A percentile compares a stretch with the other conserved stretches of the same genome.
These are phyloP conservation scores for Pseudanteris insignis DNA, from an alignment of 2,888 invertebrate species.

Conservation along the genomic window DNA sequence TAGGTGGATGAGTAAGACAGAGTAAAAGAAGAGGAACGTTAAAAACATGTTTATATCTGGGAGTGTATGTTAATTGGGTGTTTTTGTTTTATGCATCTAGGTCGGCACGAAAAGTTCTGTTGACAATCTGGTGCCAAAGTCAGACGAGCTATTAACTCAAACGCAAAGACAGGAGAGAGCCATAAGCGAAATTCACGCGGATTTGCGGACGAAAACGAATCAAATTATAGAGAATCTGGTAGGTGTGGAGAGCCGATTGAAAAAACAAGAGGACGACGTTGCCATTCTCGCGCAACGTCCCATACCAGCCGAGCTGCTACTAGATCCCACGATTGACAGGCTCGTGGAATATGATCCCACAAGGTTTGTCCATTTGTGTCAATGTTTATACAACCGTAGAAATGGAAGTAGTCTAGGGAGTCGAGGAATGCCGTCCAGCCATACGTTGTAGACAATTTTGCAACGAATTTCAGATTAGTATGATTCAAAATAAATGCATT, in stretches of 20 bases:
- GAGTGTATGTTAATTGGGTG: slow-evolving; percentile 9
- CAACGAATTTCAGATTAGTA: too few relatives aligned
- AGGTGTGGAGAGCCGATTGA: slow-evolving; percentile 83
- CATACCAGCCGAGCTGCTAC: slow-evolving; percentile 76
- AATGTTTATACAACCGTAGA: too few relatives aligned
- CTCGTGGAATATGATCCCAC: slow-evolving; percentile 81
- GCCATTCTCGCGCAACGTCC: slow-evolving; percentile 81
- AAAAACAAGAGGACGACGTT: slow-evolving; percentile 86
- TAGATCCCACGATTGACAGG: slow-evolving; percentile 81
- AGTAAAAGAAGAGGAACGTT: neutral
- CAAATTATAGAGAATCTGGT: slow-evolving; percentile 87
- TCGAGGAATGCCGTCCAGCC: too few relatives aligned
- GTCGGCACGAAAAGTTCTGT: slow-evolving; percentile 87
- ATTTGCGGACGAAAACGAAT: slow-evolving; percentile 82
- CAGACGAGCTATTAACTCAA: slow-evolving; percentile 84
- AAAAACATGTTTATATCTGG: neutral
- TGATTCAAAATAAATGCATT: too few relatives aligned
- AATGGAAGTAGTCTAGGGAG: too few relatives aligned
- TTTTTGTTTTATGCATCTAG: too few relatives aligned
- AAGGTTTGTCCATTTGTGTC: slow-evolving; percentile 71
- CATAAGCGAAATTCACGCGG: slow-evolving; percentile 86
- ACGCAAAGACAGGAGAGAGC: slow-evolving; percentile 88
- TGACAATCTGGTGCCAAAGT: slow-evolving; percentile 85
- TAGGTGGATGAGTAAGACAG: too few relatives aligned
- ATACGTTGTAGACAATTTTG: too few relatives aligned